Conservation (phyloP, 2,797 vertebrate genomes). For the Lepus townsendii region DNA sequence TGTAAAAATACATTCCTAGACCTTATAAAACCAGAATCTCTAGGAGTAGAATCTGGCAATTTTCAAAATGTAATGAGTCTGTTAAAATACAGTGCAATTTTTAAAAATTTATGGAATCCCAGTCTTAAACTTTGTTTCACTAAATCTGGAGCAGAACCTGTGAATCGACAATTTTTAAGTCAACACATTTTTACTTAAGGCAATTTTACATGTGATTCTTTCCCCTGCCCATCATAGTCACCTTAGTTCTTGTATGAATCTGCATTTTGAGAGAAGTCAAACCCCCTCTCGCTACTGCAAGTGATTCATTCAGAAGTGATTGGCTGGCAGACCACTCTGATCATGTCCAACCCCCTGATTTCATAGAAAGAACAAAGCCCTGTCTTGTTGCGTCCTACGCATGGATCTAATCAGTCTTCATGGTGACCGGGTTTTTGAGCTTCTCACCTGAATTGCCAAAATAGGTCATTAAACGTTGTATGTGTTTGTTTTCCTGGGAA, state of each 20-base stretch:
- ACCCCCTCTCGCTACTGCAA: background rate
- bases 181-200: no score
- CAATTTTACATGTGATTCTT: no score
- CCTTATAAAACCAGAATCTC: background rate
- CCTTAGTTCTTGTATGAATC: background rate
- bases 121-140: background rate
- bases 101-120: background rate
- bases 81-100: constrained; percentile 9
- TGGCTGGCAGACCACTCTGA: background rate
- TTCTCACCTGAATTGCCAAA: background rate
- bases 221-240: no score
- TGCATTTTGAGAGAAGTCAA: constrained; percentile 31
- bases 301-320: background rate
- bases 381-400: background rate
- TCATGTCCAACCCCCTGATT: background rate
- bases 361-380: background rate
- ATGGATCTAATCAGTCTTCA: background rate
- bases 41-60: background rate
- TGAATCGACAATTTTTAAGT: constrained; percentile 22
- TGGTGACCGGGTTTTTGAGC: background rate
- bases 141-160: background rate
- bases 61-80: background rate
- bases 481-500: background rate
- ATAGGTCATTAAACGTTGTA: background rate
- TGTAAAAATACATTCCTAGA: constrained; percentile 13